Conservation (phyloP, 2,797 vertebrate species). For the Xenentodon cancila region DNA sequence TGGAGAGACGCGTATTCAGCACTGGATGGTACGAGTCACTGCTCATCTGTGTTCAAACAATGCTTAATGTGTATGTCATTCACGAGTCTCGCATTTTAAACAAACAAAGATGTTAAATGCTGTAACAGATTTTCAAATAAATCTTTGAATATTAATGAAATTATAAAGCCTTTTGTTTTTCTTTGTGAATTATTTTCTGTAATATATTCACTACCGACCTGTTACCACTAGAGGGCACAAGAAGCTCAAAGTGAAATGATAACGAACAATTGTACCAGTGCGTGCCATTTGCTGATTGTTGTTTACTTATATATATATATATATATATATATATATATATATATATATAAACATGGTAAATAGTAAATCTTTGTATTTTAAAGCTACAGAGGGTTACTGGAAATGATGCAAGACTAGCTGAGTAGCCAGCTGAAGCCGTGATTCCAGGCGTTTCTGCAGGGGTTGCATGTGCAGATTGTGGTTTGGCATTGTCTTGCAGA, state of each 20-base stretch:
- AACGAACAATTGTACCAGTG: not conserved
- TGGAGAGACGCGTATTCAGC: too few relatives aligned
- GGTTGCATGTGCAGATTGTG: too few relatives aligned
- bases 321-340: too few relatives aligned
- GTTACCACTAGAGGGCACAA: constrained; percentile 41
- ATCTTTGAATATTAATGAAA: not conserved
- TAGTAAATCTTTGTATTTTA: not conserved
- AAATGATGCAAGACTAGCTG: not conserved
- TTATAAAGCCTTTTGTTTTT: not conserved
- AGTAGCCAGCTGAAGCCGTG: not conserved
- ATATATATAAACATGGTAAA: too few relatives aligned
- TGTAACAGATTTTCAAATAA: not conserved
- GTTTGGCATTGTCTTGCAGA: too few relatives aligned
- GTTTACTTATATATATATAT: too few relatives aligned
- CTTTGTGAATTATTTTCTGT: not conserved
- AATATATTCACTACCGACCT: constrained; percentile 25
- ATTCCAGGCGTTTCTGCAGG: too few relatives aligned
- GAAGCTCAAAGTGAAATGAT: constrained; percentile 18
- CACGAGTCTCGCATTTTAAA: not conserved
- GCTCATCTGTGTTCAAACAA: not conserved
- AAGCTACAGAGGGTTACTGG: not conserved
- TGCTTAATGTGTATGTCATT: constrained; percentile 10
- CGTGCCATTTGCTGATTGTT: not conserved
- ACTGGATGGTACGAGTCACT: constrained; percentile 5
- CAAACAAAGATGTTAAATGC: not conserved